Percentiles rank a stretch among this genome's conserved stretches.
Evolutionary conservation across 2,113 vertebrate genomes (phyloP).

Genomic region (Salvelinus sp.): DNA sequence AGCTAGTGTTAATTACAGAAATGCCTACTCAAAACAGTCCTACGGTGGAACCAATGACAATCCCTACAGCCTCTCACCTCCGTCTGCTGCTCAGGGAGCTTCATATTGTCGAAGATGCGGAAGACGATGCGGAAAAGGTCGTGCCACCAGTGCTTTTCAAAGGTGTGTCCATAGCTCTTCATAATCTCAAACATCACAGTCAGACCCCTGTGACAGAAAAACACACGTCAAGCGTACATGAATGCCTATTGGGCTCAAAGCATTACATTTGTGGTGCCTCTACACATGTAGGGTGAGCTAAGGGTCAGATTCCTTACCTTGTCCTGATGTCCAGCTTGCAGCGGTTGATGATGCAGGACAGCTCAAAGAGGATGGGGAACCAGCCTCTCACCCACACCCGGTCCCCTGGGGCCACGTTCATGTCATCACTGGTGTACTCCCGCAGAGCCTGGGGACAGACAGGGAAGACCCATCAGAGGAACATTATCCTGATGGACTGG

Average conservation of each 20-base stretch:
- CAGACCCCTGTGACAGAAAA: slow-evolving; percentile 78
- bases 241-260: too few relatives aligned
- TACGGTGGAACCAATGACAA: too few relatives aligned
- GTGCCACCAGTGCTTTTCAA: slow-evolving; percentile 98
- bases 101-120: slow-evolving; percentile 98
- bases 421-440: slow-evolving; percentile 97
- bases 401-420: slow-evolving; percentile 95
- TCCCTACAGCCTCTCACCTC: slow-evolving; percentile 76
- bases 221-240: slow-evolving; percentile 1
- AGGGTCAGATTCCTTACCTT: slow-evolving; percentile 70
- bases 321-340: slow-evolving; percentile 96
- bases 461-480: neutral
- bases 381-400: slow-evolving; percentile 97
- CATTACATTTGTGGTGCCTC: neutral
- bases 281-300: neutral
- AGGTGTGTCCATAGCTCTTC: slow-evolving; percentile 96
- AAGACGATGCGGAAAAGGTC: slow-evolving; percentile 97
- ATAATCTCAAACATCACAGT: slow-evolving; percentile 99
- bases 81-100: slow-evolving; percentile 94
- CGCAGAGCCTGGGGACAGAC: slow-evolving; percentile 80
- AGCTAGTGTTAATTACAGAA: too few relatives aligned
- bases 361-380: slow-evolving; percentile 97
- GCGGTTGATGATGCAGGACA: slow-evolving; percentile 97
- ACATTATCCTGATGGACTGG: too few relatives aligned
- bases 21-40: too few relatives aligned